Base-by-base conservation (phyloP, 2,797 vertebrate species). In the Cygnus olor region DNA sequence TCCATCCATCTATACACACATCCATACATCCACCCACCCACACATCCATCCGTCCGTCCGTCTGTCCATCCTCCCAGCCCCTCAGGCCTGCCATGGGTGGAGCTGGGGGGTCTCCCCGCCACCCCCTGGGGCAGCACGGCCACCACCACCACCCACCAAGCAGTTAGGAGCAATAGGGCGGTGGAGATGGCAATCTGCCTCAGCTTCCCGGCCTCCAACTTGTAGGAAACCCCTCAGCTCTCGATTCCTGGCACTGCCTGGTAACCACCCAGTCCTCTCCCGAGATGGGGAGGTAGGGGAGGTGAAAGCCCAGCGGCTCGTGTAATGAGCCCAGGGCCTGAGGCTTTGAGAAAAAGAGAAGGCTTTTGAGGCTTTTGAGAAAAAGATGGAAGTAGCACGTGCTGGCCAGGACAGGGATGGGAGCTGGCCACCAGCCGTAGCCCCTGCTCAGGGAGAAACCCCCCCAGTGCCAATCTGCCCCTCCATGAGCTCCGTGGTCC, bases 71-170 rank as follows among this genome's bases (percentile, higher is more conserved):
- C 47, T 12, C 25, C 34, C 53, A 72, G 66, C 69, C 69, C 72
- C 64, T 88, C 93, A 80, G 66, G 94, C 54, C 17, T 47, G 66
- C 71, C 74, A 63, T 61, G 57, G 89, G 85, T 28, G 61, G 16
- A 18, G 32, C 19, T 36, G 30, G 5, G 25, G 34, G 12, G 16
- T 77, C 63, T 88, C 44, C 51, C 66, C 5, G 1, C 47, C 36
- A 10, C 28, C 28, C 25, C 34, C 20, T 2, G 17, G 30, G 51
- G 49, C 45, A 44, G 61, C 61, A 24, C 3, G 21, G 49, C 45
- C 7, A 1, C 36, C 34, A 6, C 36, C 0, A 1, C 34, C 10
- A 3, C 64, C 2, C 2, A 24, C 11, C 54, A 11, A 3, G 63
- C 34, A 49, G 66, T n/a, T 38, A 14, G 38, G 90, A 80, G 84